A percentile compares a stretch with the other conserved stretches of the same genome.
Conservation (phyloP, 2,113 vertebrate genomes). For the Todiramphus saurophagus region DNA sequence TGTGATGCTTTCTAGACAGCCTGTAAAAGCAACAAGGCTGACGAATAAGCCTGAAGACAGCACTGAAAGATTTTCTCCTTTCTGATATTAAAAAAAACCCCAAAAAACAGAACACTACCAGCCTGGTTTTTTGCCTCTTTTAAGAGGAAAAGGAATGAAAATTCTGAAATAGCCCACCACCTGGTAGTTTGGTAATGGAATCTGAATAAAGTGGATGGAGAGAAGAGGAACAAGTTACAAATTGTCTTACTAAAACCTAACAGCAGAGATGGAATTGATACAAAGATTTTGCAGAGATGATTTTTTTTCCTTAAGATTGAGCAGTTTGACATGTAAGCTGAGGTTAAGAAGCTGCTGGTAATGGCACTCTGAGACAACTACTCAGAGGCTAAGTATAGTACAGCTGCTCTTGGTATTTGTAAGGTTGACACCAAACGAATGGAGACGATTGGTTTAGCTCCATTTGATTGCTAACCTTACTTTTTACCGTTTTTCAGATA, state of each 20-base stretch:
- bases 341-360: not conserved
- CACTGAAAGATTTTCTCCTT: not conserved
- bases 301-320: not conserved
- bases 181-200: not conserved
- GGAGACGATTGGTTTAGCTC: not conserved
- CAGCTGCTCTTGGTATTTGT: not conserved
- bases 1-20: not conserved
- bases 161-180: not conserved
- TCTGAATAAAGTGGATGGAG: not conserved
- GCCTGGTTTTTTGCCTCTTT: not conserved
- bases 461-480: not conserved
- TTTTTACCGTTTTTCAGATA: not conserved
- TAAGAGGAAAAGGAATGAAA: not conserved
- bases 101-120: too few species aligned
- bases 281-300: not conserved
- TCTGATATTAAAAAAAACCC: not conserved
- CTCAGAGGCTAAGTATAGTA: too few species aligned
- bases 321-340: accelerated
- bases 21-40: not conserved
- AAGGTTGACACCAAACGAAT: not conserved
- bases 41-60: not conserved
- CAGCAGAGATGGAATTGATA: not conserved
- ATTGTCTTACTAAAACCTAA: not conserved
- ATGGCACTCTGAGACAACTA: not conserved
- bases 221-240: not conserved